phyloP scores from a whole-genome alignment of 2,888 invertebrate species.

The Stegana nigrithorax region DNA sequence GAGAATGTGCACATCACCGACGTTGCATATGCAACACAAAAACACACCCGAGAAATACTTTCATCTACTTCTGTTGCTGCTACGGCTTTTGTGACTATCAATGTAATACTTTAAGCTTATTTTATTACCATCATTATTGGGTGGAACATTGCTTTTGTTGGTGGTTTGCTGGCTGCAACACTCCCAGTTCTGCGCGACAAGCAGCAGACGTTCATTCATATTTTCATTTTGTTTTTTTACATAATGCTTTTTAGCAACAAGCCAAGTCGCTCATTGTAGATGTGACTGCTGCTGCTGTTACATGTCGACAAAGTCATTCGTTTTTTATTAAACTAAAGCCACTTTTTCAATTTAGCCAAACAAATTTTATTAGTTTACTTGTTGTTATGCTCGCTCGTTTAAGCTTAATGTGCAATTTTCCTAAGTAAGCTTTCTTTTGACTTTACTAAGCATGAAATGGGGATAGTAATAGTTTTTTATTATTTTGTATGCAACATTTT shows the following conservation, averaged over 20 bases:
- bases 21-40: too few relatives aligned
- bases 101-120: slow-evolving; percentile 66
- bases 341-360: slow-evolving; percentile 43
- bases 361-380: slow-evolving; percentile 34
- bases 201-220: too few relatives aligned
- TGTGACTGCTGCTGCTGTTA: not conserved
- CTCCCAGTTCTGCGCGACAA: too few relatives aligned
- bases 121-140: slow-evolving; percentile 66
- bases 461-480: slow-evolving; percentile 18
- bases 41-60: slow-evolving; percentile 15
- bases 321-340: slow-evolving; percentile 31
- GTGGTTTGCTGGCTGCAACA: too few relatives aligned
- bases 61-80: slow-evolving; percentile 19
- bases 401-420: slow-evolving; percentile 14
- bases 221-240: slow-evolving; percentile 10
- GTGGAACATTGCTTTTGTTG: too few relatives aligned
- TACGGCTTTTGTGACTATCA: too few relatives aligned
- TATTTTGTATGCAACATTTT: slow-evolving; percentile 18
- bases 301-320: slow-evolving; percentile 25
- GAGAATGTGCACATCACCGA: too few relatives aligned
- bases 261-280: not conserved
- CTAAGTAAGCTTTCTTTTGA: not conserved
- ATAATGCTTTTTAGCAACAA: not conserved
- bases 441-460: too few relatives aligned
- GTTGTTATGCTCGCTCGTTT: not conserved